A percentile compares a stretch with the other conserved stretches of the same genome.
Evolutionary conservation across 2,888 invertebrate species (phyloP).

Genomic region (Stenoptilia bipunctidactyla): DNA sequence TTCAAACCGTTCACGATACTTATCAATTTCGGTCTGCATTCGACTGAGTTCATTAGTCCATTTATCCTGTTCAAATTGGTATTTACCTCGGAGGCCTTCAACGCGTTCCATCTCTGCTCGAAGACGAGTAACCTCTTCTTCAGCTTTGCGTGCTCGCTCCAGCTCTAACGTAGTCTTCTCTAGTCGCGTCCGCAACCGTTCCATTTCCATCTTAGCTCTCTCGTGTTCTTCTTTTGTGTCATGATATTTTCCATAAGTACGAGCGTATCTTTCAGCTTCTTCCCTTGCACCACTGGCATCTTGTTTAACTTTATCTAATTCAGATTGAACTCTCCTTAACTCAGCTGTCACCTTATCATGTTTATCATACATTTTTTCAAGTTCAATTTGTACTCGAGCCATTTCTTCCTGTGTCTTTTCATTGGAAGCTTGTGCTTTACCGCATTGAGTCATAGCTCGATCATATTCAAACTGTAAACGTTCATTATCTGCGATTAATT

Average conservation of each 20-base stretch:
- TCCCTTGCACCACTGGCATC: slow-evolving; percentile 85
- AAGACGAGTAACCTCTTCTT: slow-evolving; percentile 75
- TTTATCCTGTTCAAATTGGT: slow-evolving; percentile 70
- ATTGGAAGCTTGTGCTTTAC: slow-evolving; percentile 86
- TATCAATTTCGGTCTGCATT: slow-evolving; percentile 81
- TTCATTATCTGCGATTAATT: slow-evolving; percentile 86
- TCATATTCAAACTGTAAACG: slow-evolving; percentile 89
- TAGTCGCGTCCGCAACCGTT: slow-evolving; percentile 82
- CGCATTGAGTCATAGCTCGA: slow-evolving; percentile 86
- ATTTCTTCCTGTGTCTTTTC: slow-evolving; percentile 93
- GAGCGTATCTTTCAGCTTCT: slow-evolving; percentile 80
- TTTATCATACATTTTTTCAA: slow-evolving; percentile 92
- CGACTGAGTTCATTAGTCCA: slow-evolving; percentile 77
- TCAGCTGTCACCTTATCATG: slow-evolving; percentile 88
- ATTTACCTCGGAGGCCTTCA: slow-evolving; percentile 78
- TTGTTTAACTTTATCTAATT: slow-evolving; percentile 76
- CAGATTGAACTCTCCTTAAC: slow-evolving; percentile 83
- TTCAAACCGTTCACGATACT: slow-evolving; percentile 82
- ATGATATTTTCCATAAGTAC: slow-evolving; percentile 82
- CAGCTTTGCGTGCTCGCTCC: slow-evolving; percentile 79
- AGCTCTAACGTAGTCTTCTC: slow-evolving; percentile 86
- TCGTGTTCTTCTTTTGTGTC: slow-evolving; percentile 83
- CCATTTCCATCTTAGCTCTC: slow-evolving; percentile 83
- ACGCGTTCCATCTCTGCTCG: slow-evolving; percentile 80
- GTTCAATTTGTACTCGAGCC: slow-evolving; percentile 86